These are phyloP conservation scores for Cassiopea xamachana DNA, from an alignment of 30 jellyfish, hydroid and myxozoan genomes.

Conservation along the genomic window DNA sequence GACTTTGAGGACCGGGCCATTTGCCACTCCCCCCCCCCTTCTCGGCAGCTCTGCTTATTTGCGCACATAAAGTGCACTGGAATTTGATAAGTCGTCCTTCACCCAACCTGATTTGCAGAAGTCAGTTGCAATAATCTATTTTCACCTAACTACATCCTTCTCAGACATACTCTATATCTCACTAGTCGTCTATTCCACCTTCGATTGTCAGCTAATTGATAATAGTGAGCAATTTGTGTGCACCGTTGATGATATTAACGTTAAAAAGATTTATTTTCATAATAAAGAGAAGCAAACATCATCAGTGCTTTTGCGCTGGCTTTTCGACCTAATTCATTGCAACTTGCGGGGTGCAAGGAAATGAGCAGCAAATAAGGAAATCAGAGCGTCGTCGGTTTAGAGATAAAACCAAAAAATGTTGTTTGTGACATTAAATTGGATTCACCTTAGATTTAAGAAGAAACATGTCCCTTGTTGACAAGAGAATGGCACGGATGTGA, in stretches of 20 bases:
- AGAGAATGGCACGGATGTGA: constrained; percentile 27
- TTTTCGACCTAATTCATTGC: constrained; percentile 1
- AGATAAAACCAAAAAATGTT: not conserved
- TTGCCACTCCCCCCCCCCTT: too few relatives aligned
- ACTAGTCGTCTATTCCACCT: not conserved
- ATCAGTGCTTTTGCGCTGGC: not conserved
- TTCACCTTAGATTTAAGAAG: constrained; percentile 4
- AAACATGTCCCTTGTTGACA: constrained; percentile 19
- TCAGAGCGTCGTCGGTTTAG: constrained; percentile 22
- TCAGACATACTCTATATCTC: constrained; percentile 27
- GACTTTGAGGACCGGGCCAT: too few relatives aligned
- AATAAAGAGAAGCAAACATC: not conserved
- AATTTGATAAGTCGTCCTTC: too few relatives aligned
- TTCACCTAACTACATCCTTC: constrained; percentile 38
- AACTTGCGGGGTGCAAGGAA: constrained; percentile 74
- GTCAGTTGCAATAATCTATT: constrained; percentile 14
- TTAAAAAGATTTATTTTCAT: constrained; percentile 21
- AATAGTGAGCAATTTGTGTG: not conserved
- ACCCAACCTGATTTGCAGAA: not conserved
- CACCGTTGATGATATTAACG: constrained; percentile 37
- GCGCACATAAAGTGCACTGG: too few relatives aligned
- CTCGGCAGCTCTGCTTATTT: too few relatives aligned
- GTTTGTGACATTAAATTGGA: constrained; percentile 9
- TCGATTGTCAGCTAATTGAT: constrained; percentile 36
- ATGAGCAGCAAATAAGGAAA: constrained; percentile 20